Percentiles rank a stretch among this genome's conserved stretches.
Conservation (phyloP, 2,113 vertebrate genomes). For the Ranitomeya variabilis region DNA sequence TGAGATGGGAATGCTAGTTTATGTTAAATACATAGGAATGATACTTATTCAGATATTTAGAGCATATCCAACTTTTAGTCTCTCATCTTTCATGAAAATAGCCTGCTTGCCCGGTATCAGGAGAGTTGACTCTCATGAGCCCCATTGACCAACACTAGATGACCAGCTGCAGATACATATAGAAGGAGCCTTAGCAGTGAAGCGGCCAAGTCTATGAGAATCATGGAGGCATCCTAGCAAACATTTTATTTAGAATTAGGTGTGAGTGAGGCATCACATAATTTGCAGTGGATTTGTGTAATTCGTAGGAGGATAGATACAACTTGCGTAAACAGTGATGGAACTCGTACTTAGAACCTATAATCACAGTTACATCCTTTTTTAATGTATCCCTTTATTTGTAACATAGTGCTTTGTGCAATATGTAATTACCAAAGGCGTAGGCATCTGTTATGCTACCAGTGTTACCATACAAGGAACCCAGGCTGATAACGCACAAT, state of each 20-base stretch:
- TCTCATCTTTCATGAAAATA: neutral
- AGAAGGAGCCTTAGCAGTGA: neutral
- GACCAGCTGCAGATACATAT: neutral
- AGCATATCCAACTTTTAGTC: neutral
- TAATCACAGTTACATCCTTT: neutral
- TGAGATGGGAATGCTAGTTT: neutral
- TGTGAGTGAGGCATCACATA: neutral
- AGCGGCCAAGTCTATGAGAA: neutral
- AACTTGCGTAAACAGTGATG: neutral
- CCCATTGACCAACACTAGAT: neutral
- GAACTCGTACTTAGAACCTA: neutral
- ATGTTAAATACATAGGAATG: neutral
- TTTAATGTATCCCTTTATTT: neutral
- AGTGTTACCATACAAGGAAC: neutral
- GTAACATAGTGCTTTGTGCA: neutral
- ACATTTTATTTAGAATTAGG: too few species aligned
- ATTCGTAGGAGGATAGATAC: neutral
- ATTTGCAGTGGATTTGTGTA: neutral
- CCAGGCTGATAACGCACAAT: neutral
- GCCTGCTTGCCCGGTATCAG: neutral
- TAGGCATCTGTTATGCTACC: neutral
- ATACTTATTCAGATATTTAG: neutral
- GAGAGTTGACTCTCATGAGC: neutral
- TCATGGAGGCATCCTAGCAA: too few species aligned
- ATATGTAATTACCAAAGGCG: neutral